A percentile compares a stretch with the other conserved stretches of the same genome.
Conservation (phyloP, 2,113 vertebrate genomes). For the Osmerus mordax region DNA sequence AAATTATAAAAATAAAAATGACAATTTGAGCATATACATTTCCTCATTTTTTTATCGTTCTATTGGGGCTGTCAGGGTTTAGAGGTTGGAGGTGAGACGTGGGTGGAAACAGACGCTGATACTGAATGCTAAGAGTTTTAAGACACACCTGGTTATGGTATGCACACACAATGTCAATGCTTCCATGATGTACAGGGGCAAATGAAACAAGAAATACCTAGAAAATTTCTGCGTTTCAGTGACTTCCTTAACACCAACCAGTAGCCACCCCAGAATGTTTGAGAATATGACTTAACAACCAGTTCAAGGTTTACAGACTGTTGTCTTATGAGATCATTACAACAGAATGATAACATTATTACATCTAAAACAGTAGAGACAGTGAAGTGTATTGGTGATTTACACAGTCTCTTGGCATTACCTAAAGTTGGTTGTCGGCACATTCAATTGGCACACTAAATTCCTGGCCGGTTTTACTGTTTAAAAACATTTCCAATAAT, state of each 20-base stretch:
- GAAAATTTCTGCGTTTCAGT: conserved; percentile 6
- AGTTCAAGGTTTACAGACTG: neutral
- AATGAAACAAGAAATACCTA: neutral
- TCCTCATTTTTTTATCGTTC: too few species aligned
- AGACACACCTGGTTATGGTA: conserved; percentile 51
- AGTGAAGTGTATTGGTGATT: neutral
- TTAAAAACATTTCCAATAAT: neutral
- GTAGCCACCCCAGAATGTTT: neutral
- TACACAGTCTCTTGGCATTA: conserved; percentile 12
- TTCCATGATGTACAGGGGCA: conserved; percentile 3
- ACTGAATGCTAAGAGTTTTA: neutral
- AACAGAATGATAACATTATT: neutral
- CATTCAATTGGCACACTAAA: neutral
- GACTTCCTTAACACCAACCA: neutral
- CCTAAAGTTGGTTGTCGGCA: conserved; percentile 28
- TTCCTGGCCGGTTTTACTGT: neutral
- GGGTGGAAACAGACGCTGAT: conserved; percentile 4
- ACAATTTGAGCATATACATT: too few species aligned
- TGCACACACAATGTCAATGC: conserved; percentile 24
- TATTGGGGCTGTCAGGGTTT: neutral
- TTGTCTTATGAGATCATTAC: neutral
- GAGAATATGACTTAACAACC: neutral
- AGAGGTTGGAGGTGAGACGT: conserved; percentile 5
- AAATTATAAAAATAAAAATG: too few species aligned
- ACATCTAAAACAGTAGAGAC: neutral